Conservation (phyloP, 2,888 invertebrate genomes). For the Andrena marginata region DNA sequence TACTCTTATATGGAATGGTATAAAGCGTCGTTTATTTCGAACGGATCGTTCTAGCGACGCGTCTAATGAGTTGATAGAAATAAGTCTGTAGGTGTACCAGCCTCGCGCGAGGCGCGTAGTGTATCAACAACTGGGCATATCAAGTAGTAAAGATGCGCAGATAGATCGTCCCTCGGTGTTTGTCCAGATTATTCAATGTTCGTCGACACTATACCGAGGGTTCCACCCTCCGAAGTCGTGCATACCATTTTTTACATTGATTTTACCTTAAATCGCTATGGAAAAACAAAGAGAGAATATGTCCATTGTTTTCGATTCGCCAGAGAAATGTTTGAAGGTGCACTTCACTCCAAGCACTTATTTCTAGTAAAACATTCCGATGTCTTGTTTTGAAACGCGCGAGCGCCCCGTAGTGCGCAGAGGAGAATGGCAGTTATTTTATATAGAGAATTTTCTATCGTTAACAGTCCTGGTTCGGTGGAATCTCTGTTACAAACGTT, state of each 20-base stretch:
- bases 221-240: slow-evolving; percentile 34
- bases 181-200: slow-evolving; percentile 22
- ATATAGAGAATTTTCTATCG: neutral
- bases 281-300: neutral
- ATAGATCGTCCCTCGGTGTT: slow-evolving; percentile 33
- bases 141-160: slow-evolving; percentile 40
- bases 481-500: slow-evolving; percentile 43
- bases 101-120: slow-evolving; percentile 38
- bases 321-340: neutral
- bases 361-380: neutral
- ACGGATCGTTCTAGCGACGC: slow-evolving; percentile 20
- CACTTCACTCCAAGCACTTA: neutral
- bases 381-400: neutral
- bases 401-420: neutral
- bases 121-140: slow-evolving; percentile 61
- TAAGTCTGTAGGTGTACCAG: slow-evolving; percentile 40
- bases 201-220: slow-evolving; percentile 6
- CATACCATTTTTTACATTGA: neutral
- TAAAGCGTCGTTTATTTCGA: slow-evolving; percentile 27
- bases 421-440: neutral
- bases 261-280: neutral
- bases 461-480: slow-evolving; percentile 9
- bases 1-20: too few species aligned
- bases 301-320: too few species aligned
- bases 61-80: slow-evolving; percentile 40